Evolutionary conservation across 2,888 invertebrate genomes (phyloP).

Genomic region (Eugnorisma glareosa): DNA sequence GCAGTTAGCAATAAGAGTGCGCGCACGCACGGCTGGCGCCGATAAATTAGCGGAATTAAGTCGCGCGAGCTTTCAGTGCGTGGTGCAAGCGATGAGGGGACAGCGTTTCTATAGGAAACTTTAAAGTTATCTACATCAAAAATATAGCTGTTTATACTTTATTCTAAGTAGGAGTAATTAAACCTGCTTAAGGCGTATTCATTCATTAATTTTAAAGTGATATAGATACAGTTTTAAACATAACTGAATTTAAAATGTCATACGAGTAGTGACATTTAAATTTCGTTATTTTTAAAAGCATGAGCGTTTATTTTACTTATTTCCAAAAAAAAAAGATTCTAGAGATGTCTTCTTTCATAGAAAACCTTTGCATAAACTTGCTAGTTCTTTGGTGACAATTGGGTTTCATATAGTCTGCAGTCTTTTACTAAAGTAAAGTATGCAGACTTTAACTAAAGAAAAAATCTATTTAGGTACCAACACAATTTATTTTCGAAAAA

Average conservation of each 20-base stretch:
- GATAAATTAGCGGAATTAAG: slow-evolving; percentile 63
- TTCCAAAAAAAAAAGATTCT: background rate
- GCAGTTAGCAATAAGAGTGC: slow-evolving; percentile 55
- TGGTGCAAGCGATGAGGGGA: slow-evolving; percentile 24
- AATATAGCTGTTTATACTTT: background rate
- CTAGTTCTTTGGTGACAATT: background rate
- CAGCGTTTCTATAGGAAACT: background rate
- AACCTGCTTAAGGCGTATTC: background rate
- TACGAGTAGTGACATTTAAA: background rate
- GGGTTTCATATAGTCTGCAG: background rate
- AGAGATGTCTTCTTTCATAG: background rate
- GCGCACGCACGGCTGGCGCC: slow-evolving; percentile 47
- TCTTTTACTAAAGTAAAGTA: background rate
- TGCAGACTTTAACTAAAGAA: background rate
- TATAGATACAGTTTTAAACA: background rate
- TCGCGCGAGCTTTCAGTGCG: slow-evolving; percentile 56
- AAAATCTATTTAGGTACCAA: background rate
- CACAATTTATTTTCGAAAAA: background rate
- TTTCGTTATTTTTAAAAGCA: too few relatives aligned
- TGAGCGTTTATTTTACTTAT: background rate
- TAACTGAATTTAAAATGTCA: background rate
- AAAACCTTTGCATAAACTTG: background rate
- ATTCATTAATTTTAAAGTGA: background rate
- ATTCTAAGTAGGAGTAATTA: background rate
- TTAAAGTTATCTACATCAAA: background rate